Evolutionary conservation across 2,888 invertebrate genomes (phyloP), one percentile per base, ranked within the genome.

Genomic region (Agrotis exclamationis): DNA sequence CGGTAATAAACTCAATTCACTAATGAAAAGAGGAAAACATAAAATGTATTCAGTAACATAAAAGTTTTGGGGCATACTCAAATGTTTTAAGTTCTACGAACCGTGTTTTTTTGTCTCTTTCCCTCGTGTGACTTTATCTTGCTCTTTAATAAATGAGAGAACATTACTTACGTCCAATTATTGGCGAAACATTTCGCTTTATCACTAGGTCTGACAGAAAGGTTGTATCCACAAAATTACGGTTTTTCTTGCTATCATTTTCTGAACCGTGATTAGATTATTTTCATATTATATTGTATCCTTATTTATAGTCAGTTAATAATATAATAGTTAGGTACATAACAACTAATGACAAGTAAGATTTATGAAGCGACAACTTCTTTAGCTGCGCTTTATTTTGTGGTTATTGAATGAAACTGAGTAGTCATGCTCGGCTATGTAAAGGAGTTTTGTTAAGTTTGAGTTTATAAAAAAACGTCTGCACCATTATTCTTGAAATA

Each of bases 161-260:
- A 54, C 39, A 76, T 81, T 76, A 81, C 65, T 80, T 78, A 75
- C 33, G 51, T 75, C 54, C 50, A 69, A 78, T 78, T 50, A 78
- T 76, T 63, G 65, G 63, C 18, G 50, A 57, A 66, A 80, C 69
- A 66, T 80, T 78, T 69, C 47, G 51, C 28, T 75, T 59, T 63
- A 80, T 69, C 63, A 60, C 39, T 33, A 16, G 28, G 16, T 14
- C 47, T 63, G 54, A 69, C 53, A 63, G n/a, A 50, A 69, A 20
- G 18, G 53, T 74, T 62, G 53, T 62, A 51, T 60, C 13, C 14
- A 14, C 9, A 13, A 56, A 63, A 33, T 57, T 33, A 48, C 13
- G 28, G n/a, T 24, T 18, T 20, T 72, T 11, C 39, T 64, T 18
- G 13, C 18, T 54, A 45, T 53, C 16, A 24, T 39, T 48, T 39